Evolutionary conservation across 2,888 invertebrate species (phyloP), one percentile per base, ranked within the genome.

Genomic region (Julus scandinavius): DNA sequence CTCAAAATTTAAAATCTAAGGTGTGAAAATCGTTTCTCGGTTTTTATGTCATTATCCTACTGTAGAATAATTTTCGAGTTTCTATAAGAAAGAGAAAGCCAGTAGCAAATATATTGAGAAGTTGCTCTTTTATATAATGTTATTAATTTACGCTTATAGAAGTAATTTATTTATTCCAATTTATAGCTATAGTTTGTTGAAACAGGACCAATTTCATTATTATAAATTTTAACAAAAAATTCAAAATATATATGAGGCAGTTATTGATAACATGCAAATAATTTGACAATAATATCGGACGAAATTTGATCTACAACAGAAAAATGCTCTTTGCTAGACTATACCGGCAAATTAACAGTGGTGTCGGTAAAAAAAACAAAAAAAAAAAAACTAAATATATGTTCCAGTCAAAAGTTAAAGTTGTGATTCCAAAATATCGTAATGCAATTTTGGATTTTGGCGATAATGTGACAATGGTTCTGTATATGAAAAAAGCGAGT

Each of bases 111-210:
- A 13, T 54, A 54, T 54, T 1, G 54, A 54, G 9, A 54, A 54
- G 54, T 54, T 83, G 15, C 83, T 15, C 17, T 83, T 40, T 40
- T 83, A 83, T 83, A 83, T 83, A 40, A 83, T 83, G n/a, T 13
- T 85, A 15, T 85, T 40, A 17, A 85, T 85, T 40, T n/a, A 40
- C 2, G 17, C 45, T 85, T 85, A 41, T 85, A 85, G 6, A 17
- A 15, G 2, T 40, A 40, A 41, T 17, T 85, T 41, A 85, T 41
- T 85, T 85, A 85, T 40, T 85, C 20, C 45, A 85, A 45, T 38
- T 38, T 1, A 40, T 38, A 41, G 6, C 6, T n/a, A 85, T 38
- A 41, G 17, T 85, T 38, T 85, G 85, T 41, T 38, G 85, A 85
- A 85, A 41, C 85, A 20, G 63, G 63, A 63, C 63, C 63, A 63